phyloP scores from a whole-genome alignment of 2,888 invertebrate genomes.

The Trichopoda pennipes region DNA sequence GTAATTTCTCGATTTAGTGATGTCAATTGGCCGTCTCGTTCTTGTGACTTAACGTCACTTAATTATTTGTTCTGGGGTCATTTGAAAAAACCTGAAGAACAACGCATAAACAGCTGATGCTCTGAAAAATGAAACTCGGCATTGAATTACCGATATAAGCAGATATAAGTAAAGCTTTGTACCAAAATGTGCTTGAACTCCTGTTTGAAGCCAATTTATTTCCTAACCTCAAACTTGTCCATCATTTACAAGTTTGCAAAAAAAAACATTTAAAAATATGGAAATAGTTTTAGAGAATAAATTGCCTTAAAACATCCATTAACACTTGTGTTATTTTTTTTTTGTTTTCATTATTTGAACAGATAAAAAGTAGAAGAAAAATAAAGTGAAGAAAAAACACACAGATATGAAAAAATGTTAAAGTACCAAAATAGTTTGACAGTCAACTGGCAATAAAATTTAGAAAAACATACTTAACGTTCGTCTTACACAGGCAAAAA shows the following conservation, averaged over 20 bases:
- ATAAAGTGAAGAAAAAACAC: conserved; percentile 30
- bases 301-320: conserved; percentile 51
- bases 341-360: conserved; percentile 4
- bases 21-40: too few species aligned
- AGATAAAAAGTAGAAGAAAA: conserved; percentile 29
- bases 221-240: neutral
- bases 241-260: neutral
- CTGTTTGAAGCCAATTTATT: too few species aligned
- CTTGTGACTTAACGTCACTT: too few species aligned
- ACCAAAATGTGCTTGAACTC: too few species aligned
- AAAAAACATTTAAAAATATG: conserved; percentile 31
- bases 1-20: too few species aligned
- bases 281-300: conserved; percentile 11
- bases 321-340: conserved; percentile 28
- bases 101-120: too few species aligned
- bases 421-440: conserved; percentile 54
- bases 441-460: conserved; percentile 12
- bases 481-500: too few species aligned
- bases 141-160: too few species aligned
- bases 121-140: too few species aligned
- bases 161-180: too few species aligned
- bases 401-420: conserved; percentile 14
- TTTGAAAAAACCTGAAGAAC: too few species aligned
- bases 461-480: neutral
- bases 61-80: too few species aligned